phyloP scores from a whole-genome alignment of 2,888 invertebrate species.

The Drosophila phalerata region DNA sequence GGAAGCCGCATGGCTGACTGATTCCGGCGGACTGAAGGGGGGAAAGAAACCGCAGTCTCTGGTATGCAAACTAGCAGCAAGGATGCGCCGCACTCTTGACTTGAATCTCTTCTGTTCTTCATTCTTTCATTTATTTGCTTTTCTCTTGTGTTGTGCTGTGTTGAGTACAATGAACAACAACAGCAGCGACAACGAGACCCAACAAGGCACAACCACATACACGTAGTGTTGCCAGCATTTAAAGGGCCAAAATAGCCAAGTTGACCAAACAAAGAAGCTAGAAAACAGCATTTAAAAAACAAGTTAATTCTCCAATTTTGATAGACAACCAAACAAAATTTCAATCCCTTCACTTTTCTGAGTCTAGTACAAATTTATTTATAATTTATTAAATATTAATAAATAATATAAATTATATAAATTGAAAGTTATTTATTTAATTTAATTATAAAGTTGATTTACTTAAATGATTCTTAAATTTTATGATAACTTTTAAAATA shows the following conservation, averaged over 20 bases:
- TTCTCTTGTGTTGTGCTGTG: conserved; percentile 6
- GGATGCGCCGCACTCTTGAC: conserved; percentile 56
- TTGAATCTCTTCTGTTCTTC: conserved; percentile 25
- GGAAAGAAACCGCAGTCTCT: conserved; percentile 48
- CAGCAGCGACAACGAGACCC: conserved; percentile 15
- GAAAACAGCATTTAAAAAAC: too few species aligned
- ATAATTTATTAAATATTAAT: too few species aligned
- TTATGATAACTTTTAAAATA: too few species aligned
- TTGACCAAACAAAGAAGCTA: too few species aligned
- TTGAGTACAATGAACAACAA: conserved; percentile 14
- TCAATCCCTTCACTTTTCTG: too few species aligned
- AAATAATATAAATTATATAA: too few species aligned
- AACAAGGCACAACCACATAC: conserved; percentile 13
- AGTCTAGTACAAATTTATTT: too few species aligned
- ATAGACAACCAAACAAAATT: too few species aligned
- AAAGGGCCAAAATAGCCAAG: not conserved
- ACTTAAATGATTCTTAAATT: too few species aligned
- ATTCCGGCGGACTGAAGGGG: conserved; percentile 44
- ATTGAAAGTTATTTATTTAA: too few species aligned
- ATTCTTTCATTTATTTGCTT: conserved; percentile 20
- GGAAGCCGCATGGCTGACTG: conserved; percentile 77
- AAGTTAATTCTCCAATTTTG: too few species aligned
- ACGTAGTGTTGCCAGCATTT: not conserved
- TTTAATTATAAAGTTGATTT: too few species aligned
- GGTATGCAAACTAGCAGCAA: conserved; percentile 82